Evolutionary conservation across 1,140 invertebrate genomes (phyloP).

Genomic region (Zaprionus capensis): DNA sequence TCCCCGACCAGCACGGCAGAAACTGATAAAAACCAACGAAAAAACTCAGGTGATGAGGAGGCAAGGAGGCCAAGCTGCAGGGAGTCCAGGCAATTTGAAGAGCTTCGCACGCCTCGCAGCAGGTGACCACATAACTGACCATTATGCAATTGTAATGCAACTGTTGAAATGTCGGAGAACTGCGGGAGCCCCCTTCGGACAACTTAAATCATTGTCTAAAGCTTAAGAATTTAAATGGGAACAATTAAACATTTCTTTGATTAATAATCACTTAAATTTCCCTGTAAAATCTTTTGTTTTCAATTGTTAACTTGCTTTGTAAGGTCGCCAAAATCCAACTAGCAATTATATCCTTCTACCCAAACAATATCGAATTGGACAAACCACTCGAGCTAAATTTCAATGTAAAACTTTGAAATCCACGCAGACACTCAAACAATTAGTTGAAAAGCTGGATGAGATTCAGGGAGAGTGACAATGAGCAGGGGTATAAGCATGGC

Average conservation of each 20-base stretch:
- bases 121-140: not conserved
- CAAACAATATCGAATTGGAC: slow-evolving; percentile 30
- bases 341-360: slow-evolving; percentile 66
- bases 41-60: not conserved
- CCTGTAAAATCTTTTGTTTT: not conserved
- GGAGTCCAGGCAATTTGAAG: not conserved
- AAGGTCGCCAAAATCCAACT: not conserved
- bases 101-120: slow-evolving; percentile 14
- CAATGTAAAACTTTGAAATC: slow-evolving; percentile 34
- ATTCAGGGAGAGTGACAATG: not conserved
- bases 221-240: slow-evolving; percentile 1
- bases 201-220: not conserved
- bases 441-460: slow-evolving; percentile 46
- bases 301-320: not conserved
- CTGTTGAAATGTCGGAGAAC: not conserved
- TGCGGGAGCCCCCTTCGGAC: not conserved
- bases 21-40: not conserved
- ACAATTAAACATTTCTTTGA: not conserved
- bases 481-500: not conserved
- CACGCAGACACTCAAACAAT: slow-evolving; percentile 67
- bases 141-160: slow-evolving; percentile 19
- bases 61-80: not conserved
- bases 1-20: not conserved
- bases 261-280: too few relatives aligned
- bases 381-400: slow-evolving; percentile 43